A percentile compares a stretch with the other conserved stretches of the same genome.
Evolutionary conservation across 2,797 vertebrate species (phyloP).

Genomic region (Lagorchestes hirsutus): DNA sequence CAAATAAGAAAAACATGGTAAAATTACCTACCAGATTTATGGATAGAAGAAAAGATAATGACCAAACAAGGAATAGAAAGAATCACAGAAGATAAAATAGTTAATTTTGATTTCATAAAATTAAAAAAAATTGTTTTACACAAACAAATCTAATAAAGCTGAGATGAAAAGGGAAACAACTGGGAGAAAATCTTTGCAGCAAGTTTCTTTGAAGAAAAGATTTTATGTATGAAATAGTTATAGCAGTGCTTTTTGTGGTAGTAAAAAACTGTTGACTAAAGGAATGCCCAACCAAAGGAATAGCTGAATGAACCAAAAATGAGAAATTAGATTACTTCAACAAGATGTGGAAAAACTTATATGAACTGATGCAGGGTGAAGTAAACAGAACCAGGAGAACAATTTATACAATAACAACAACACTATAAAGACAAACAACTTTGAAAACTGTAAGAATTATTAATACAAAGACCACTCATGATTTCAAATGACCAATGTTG

Average conservation of each 20-base stretch:
- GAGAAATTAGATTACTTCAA: neutral
- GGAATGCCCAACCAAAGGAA: neutral
- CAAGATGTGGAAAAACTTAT: neutral
- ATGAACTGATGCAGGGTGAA: neutral
- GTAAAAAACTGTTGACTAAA: neutral
- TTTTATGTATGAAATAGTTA: neutral
- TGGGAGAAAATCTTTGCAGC: neutral
- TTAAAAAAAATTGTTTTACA: neutral
- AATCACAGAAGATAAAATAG: neutral
- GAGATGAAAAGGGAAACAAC: neutral
- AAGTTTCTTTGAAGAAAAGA: neutral
- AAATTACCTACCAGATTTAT: neutral
- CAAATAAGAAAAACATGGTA: neutral
- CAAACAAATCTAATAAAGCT: neutral
- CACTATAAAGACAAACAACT: neutral
- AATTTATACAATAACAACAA: neutral
- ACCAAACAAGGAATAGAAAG: neutral
- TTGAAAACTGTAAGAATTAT: neutral
- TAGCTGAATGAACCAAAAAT: neutral
- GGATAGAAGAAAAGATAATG: neutral
- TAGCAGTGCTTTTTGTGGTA: neutral
- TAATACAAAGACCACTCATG: neutral
- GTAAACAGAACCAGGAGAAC: neutral
- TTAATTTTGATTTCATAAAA: neutral
- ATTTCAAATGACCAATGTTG: neutral